Evolutionary conservation across 2,113 vertebrate species (phyloP), one percentile per base, ranked within the genome.

Genomic region (Acanthisitta chloris): DNA sequence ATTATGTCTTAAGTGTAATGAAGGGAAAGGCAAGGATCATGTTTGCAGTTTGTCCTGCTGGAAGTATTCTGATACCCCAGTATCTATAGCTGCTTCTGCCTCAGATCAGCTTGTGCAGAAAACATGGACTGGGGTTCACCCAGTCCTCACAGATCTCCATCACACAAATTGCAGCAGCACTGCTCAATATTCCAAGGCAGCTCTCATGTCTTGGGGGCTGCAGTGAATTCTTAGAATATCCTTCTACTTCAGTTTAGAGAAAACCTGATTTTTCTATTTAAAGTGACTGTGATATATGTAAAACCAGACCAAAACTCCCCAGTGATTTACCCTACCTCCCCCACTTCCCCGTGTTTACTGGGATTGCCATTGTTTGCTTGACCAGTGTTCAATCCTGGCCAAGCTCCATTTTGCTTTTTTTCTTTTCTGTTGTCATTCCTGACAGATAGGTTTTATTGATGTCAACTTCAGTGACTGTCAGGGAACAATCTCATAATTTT

Each of bases 391-490:
- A 7, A 40, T 86, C 46, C 45, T 70, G 12, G 38, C 8, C 17
- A 28, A 80, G 21, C 17, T 51, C 33, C 15, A 4, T 19, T 81
- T 28, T 55, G 25, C 28, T 17, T 20, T 45, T 54, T 24, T 1
- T 3, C 14, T 76, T 85, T 62, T 24, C 36, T 1, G 1, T 4
- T 34, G 49, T 13, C 70, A n/a, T 58, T 78, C 34, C 59, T 77
- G 36, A 67, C 0, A 0, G 36, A 43, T 33, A 61, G 42, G 14
- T 78, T 95, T 93, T 97, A 82, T 79, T 88, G 82, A 86, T 84
- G 74, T 88, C 80, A 81, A 9, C 80, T 64, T 86, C 80, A 82
- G 64, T 42, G 61, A 81, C 82, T 92, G 77, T 86, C 82, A 96
- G 90, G 88, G 55, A 94, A 71, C 43, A 73, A 46, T 67, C 34